A percentile compares a stretch with the other conserved stretches of the same genome.
Evolutionary conservation across 2,888 invertebrate genomes (phyloP).

Genomic region (Habroteleia sp.): DNA sequence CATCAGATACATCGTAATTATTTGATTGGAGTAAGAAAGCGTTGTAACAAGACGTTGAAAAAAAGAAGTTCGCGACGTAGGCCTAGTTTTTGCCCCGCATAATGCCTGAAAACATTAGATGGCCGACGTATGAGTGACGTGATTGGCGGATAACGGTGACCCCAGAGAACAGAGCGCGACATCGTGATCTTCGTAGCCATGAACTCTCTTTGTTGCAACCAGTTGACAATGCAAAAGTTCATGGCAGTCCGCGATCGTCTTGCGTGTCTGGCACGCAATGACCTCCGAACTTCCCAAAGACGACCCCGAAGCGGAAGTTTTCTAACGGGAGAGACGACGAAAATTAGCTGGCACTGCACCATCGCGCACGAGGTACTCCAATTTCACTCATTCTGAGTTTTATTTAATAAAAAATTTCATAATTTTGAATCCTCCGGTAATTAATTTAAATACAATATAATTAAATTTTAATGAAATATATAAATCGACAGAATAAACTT

Average conservation of each 20-base stretch:
- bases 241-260: constrained; percentile 70
- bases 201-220: constrained; percentile 68
- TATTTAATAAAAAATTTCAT: neutral
- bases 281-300: constrained; percentile 74
- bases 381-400: constrained; percentile 10
- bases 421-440: no score
- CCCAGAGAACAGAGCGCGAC: constrained; percentile 68
- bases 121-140: constrained; percentile 38
- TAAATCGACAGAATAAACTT: no score
- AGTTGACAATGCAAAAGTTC: constrained; percentile 71
- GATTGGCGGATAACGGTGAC: constrained; percentile 72
- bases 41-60: constrained; percentile 18
- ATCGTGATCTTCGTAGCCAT: constrained; percentile 67
- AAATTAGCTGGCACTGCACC: constrained; percentile 49
- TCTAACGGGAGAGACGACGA: constrained; percentile 70
- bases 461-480: neutral
- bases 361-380: constrained; percentile 29
- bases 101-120: constrained; percentile 42
- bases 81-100: constrained; percentile 41
- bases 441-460: no score
- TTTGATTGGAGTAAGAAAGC: constrained; percentile 49
- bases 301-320: constrained; percentile 70
- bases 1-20: constrained; percentile 42
- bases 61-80: constrained; percentile 4
- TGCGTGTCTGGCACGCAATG: constrained; percentile 73